Conservation (phyloP, 1,140 invertebrate species). For the Euura lappo region DNA sequence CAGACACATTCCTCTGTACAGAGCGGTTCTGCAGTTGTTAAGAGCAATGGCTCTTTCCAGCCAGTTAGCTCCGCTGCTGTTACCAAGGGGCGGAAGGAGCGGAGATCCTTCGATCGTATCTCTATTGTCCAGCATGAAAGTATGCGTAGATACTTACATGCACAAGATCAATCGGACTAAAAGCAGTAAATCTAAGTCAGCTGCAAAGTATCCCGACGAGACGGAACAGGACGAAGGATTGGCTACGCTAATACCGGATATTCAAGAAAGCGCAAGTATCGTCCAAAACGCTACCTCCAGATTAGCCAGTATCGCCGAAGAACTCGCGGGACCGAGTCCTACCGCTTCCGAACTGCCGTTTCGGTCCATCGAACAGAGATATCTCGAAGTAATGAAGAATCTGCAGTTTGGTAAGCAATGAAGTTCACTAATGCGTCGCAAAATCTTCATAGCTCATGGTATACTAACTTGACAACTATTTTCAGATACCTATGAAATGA, state of each 20-base stretch:
- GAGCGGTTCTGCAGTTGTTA: slow-evolving; percentile 81
- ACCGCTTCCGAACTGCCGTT: slow-evolving; percentile 59
- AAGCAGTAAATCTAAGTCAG: slow-evolving; percentile 43
- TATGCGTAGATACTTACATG: slow-evolving; percentile 90
- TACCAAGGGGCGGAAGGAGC: slow-evolving; percentile 61
- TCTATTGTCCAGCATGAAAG: slow-evolving; percentile 85
- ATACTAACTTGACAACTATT: slow-evolving; percentile 20
- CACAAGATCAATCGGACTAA: slow-evolving; percentile 55
- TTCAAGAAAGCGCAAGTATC: slow-evolving; percentile 78
- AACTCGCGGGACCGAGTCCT: slow-evolving; percentile 48
- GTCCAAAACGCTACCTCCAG: slow-evolving; percentile 73
- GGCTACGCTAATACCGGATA: slow-evolving; percentile 86
- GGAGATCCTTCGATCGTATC: slow-evolving; percentile 66
- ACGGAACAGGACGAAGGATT: slow-evolving; percentile 86
- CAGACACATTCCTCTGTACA: slow-evolving; percentile 89
- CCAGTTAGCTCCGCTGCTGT: slow-evolving; percentile 71
- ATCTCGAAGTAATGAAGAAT: slow-evolving; percentile 85
- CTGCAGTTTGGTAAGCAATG: slow-evolving; percentile 81
- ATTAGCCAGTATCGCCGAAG: slow-evolving; percentile 53
- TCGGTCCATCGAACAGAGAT: slow-evolving; percentile 72
- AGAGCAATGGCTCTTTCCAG: slow-evolving; percentile 77
- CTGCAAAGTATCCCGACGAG: slow-evolving; percentile 66
- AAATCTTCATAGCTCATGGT: neutral
- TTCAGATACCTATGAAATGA: slow-evolving; percentile 90
- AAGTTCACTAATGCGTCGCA: neutral